Base-by-base conservation (phyloP, 2,888 invertebrate genomes). In the Dolichopus griseipennis region DNA sequence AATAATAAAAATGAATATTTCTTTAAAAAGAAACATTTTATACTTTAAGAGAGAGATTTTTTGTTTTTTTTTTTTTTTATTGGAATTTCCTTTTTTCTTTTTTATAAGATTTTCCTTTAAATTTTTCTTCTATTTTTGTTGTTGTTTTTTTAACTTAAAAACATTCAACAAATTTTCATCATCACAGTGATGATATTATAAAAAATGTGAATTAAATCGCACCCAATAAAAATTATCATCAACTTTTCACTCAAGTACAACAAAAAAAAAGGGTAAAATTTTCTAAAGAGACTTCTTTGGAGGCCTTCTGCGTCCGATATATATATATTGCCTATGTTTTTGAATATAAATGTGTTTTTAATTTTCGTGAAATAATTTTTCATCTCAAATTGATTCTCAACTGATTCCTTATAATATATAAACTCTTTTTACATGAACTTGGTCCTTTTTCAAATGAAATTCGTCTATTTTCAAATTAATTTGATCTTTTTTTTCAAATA, bases 221-320 rank as follows among this genome's bases (percentile, higher is more conserved):
- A 52, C 52, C 52, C 52, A 52, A 52, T 52, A 52, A 52, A 52
- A 52, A 52, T 52, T 52, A 52, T 52, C 52, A 18, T 52, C 52
- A 52, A 52, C 52, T 52, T 52, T 52, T 52, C 52, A 52, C 18
- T 52, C 52, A 52, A 52, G 6, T 52, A 18, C 1, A 52, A 52
- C 6, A 52, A 10, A 6, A 18, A 18, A 18, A 37, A 27, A 27
- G 2, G 5, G 5, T 27, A 27, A 27, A 27, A 27, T 27, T 18
- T 52, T 12, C 8, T 18, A 15, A 52, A 52, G 52, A 18, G 52
- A 52, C 52, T 52, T 52, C 52, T 52, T 52, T 52, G 41, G 52
- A 52, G 52, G 52, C 52, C 52, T 52, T 52, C n/a, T 52, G 6
- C 52, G 52, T 52, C 52, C 52, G 8, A 52, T 12, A 52, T 52